phyloP scores from a whole-genome alignment of 2,888 invertebrate genomes.

The Halocaridina rubra region DNA sequence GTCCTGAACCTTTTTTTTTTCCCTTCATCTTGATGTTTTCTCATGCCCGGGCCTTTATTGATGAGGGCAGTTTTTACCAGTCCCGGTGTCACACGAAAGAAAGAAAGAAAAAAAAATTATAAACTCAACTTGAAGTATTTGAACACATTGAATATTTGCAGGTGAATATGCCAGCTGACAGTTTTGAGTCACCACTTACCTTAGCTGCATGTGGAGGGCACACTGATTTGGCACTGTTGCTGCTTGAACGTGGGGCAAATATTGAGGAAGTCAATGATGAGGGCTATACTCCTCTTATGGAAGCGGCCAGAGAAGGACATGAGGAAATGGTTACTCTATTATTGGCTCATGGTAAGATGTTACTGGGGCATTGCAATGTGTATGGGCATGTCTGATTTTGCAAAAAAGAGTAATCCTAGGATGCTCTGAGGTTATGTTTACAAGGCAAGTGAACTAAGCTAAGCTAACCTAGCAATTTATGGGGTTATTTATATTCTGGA shows the following conservation, averaged over 20 bases:
- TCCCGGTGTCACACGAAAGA: no score
- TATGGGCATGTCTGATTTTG: not conserved
- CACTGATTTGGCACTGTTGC: conserved; percentile 93
- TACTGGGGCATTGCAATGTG: not conserved
- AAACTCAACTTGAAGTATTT: not conserved
- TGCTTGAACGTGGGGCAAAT: conserved; percentile 96
- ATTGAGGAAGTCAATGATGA: conserved; percentile 99
- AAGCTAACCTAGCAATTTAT: no score
- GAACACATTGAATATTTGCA: conserved; percentile 64
- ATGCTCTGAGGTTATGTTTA: no score
- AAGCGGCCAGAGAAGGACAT: conserved; percentile 97
- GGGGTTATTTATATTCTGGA: no score
- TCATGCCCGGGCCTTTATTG: no score
- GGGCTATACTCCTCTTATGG: conserved; percentile 99
- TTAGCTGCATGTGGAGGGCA: conserved; percentile 99
- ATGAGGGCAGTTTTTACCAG: no score
- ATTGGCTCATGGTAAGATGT: conserved; percentile 79
- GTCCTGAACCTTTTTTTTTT: no score
- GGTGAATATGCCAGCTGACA: conserved; percentile 99
- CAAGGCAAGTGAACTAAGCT: no score
- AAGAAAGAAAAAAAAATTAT: no score
- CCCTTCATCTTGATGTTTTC: no score
- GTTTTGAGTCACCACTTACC: conserved; percentile 98
- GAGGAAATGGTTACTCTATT: conserved; percentile 97
- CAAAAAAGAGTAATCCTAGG: no score